Evolutionary conservation across 2,888 invertebrate genomes (phyloP).

Genomic region (Diaphora mendica): DNA sequence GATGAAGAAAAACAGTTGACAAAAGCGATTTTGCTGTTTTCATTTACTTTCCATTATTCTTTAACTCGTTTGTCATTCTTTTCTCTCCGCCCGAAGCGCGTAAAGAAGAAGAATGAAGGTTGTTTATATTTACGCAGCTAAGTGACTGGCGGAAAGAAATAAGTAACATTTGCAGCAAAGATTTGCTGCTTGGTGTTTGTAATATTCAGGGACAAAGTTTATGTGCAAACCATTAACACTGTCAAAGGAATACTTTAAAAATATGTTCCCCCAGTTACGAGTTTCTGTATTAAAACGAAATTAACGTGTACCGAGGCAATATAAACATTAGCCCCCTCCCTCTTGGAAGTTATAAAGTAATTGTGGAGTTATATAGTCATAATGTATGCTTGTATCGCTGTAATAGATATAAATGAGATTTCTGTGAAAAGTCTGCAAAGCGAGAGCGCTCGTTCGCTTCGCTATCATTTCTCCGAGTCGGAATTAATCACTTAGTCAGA

Average conservation of each 20-base stretch:
- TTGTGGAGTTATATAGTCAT: slow-evolving; percentile 27
- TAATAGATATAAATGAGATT: slow-evolving; percentile 61
- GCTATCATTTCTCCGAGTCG: slow-evolving; percentile 68
- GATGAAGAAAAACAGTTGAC: slow-evolving; percentile 75
- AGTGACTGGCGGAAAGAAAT: slow-evolving; percentile 75
- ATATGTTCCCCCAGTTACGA: slow-evolving; percentile 21
- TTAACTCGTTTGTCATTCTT: slow-evolving; percentile 84
- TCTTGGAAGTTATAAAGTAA: slow-evolving; percentile 24
- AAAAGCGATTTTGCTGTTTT: slow-evolving; percentile 83
- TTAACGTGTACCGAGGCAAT: slow-evolving; percentile 10
- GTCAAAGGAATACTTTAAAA: slow-evolving; percentile 43
- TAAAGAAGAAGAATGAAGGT: slow-evolving; percentile 79
- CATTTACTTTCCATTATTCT: slow-evolving; percentile 84
- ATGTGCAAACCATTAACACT: slow-evolving; percentile 45
- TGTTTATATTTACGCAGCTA: slow-evolving; percentile 81
- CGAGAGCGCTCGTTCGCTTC: slow-evolving; percentile 55
- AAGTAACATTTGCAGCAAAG: slow-evolving; percentile 68
- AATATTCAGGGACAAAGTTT: slow-evolving; percentile 43
- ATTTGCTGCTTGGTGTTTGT: slow-evolving; percentile 63
- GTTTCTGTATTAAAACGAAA: slow-evolving; percentile 30
- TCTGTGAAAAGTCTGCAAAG: slow-evolving; percentile 50
- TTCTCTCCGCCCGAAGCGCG: slow-evolving; percentile 74
- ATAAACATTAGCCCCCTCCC: slow-evolving; percentile 18
- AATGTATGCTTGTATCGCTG: slow-evolving; percentile 33
- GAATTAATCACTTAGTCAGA: slow-evolving; percentile 81